These are phyloP conservation scores for Latheticus oryzae DNA, from an alignment of 2,888 invertebrate genomes.

Conservation along the genomic window DNA sequence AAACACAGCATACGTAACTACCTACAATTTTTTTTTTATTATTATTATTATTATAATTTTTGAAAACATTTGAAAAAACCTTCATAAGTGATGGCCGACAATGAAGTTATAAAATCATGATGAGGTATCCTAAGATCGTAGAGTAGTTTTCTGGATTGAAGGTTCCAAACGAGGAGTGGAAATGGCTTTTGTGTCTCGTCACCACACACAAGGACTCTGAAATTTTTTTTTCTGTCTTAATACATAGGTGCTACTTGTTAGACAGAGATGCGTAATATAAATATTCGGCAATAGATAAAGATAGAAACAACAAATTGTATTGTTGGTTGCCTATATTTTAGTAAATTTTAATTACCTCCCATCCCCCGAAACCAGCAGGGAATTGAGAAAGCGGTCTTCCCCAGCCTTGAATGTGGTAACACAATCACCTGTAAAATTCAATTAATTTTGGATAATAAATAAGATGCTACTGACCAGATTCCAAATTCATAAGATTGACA, in stretches of 20 bases:
- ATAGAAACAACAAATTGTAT: too few species aligned
- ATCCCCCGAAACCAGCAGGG: constrained; percentile 87
- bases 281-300: too few species aligned
- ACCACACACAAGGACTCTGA: constrained; percentile 87
- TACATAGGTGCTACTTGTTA: too few species aligned
- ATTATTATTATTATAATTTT: too few species aligned
- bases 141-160: constrained; percentile 83
- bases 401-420: constrained; percentile 91
- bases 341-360: constrained; percentile 72
- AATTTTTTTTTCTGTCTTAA: too few species aligned
- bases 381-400: constrained; percentile 90
- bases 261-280: too few species aligned
- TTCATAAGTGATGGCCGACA: constrained; percentile 88
- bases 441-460: background rate
- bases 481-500: constrained; percentile 87
- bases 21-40: too few species aligned
- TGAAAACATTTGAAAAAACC: too few species aligned
- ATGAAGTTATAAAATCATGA: constrained; percentile 87
- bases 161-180: constrained; percentile 89
- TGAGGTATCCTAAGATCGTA: constrained; percentile 90
- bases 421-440: constrained; percentile 72
- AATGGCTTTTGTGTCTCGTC: constrained; percentile 94
- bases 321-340: background rate
- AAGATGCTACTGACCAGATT: constrained; percentile 70
- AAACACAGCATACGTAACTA: constrained; percentile 78